Base-by-base conservation (phyloP, 2,888 invertebrate species). In the Zygaena filipendulae region DNA sequence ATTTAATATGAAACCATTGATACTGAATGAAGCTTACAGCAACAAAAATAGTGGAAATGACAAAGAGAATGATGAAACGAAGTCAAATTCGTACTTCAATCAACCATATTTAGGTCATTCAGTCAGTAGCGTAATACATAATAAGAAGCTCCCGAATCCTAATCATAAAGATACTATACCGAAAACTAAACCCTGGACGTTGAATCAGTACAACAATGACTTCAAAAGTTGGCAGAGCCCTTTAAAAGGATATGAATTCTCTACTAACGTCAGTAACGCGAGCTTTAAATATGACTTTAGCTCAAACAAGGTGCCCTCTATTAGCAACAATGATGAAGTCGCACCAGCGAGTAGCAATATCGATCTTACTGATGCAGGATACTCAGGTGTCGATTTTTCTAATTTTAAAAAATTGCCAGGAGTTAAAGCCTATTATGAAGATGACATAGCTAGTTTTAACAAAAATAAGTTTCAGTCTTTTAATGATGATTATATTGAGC, bases 331-430 rank as follows among this genome's bases (percentile, higher is more conserved):
- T 10, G 71, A 72, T 29, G 75, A 75, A 52, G 41, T 66, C 34
- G 39, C 57, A 20, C 59, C 72, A 11, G 63, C 66, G 2, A 68
- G 70, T 33, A 77, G 69, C 35, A 75, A 71, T 38, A 25, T 53
- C 4, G 62, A 66, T 39, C 54, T 54, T 11, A 42, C 58, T 6
- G 55, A 55, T 38, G 70, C 66, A 30, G 53, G 59, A 13, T 57
- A 53, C 29, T 60, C 64, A 2, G 62, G 62, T 30, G 46, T 38
- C 3, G 66, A 66, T 36, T 66, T 50, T 37, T 46, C 54, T 2
- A 53, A 42, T 27, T 61, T 63, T 35, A 70, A 70, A 39, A 64
- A 62, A 38, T 48, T 58, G 32, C 63, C 70, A 2, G 53, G 39
- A 23, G 24, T 42, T 7, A 58, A 66, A 47, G 43, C 49, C 14